Conservation (phyloP, 1,140 invertebrate genomes). For the Mizuhopecten yessoensis region DNA sequence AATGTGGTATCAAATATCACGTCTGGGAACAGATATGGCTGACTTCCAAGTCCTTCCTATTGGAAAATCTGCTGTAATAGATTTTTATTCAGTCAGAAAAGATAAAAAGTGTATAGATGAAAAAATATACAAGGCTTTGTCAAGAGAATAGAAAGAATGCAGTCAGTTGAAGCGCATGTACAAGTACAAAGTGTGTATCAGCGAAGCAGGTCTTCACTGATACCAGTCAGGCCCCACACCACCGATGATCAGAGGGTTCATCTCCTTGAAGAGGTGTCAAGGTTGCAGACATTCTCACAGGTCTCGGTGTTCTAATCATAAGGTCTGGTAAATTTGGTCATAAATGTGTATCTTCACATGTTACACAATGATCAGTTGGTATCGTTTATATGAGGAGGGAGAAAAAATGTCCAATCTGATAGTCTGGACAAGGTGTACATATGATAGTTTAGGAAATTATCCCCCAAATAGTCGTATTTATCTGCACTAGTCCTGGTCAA, state of each 20-base stretch:
- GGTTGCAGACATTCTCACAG: background rate
- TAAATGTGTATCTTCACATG: background rate
- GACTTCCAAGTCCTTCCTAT: background rate
- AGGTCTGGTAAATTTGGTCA: slow-evolving; percentile 25
- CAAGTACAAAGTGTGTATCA: background rate
- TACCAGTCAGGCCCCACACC: background rate
- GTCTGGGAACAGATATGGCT: background rate
- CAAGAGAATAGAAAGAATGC: background rate
- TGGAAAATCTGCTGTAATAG: background rate
- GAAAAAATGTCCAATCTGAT: too few species aligned
- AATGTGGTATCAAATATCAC: background rate
- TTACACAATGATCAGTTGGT: too few species aligned
- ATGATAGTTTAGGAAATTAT: too few species aligned
- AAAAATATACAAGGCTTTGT: background rate
- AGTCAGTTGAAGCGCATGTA: background rate
- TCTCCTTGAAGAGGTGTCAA: slow-evolving; percentile 12
- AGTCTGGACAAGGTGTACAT: too few species aligned
- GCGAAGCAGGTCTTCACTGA: background rate
- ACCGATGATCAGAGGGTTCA: background rate
- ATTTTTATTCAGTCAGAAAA: background rate
- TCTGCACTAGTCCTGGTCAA: too few species aligned
- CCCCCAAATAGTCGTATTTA: too few species aligned
- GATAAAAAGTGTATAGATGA: background rate
- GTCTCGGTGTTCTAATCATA: background rate
- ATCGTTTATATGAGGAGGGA: too few species aligned